Conservation (phyloP, 2,888 invertebrate genomes). For the Amblyjoppa fuscipennis region DNA sequence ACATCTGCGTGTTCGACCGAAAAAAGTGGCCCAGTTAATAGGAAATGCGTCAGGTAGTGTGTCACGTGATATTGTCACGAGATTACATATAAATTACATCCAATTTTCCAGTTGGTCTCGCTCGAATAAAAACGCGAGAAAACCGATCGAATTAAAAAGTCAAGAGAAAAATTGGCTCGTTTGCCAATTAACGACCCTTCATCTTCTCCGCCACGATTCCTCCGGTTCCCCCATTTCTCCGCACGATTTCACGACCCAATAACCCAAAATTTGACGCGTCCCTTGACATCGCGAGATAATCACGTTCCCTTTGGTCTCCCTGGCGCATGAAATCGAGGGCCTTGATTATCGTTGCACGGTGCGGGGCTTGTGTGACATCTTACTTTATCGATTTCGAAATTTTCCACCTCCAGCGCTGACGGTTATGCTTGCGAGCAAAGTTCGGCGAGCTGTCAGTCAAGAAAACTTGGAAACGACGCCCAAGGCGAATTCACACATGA, state of each 20-base stretch:
- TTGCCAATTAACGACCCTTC: no score
- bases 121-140: no score
- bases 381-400: neutral
- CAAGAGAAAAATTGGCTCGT: no score
- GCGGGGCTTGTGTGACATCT: neutral
- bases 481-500: neutral
- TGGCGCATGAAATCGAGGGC: neutral
- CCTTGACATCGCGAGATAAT: neutral
- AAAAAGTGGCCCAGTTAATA: no score
- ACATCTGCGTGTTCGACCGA: no score
- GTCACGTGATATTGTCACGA: neutral
- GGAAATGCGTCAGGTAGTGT: neutral
- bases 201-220: neutral
- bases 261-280: neutral
- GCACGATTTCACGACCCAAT: neutral
- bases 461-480: neutral
- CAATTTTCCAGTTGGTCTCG: no score
- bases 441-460: neutral
- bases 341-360: neutral
- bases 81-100: neutral
- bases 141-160: no score
- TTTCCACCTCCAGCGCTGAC: neutral
- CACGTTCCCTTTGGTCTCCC: conserved; percentile 2
- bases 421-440: neutral
- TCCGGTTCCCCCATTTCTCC: neutral